phyloP scores from a whole-genome alignment of 2,113 vertebrate genomes.

The Cygnus buccinator region DNA sequence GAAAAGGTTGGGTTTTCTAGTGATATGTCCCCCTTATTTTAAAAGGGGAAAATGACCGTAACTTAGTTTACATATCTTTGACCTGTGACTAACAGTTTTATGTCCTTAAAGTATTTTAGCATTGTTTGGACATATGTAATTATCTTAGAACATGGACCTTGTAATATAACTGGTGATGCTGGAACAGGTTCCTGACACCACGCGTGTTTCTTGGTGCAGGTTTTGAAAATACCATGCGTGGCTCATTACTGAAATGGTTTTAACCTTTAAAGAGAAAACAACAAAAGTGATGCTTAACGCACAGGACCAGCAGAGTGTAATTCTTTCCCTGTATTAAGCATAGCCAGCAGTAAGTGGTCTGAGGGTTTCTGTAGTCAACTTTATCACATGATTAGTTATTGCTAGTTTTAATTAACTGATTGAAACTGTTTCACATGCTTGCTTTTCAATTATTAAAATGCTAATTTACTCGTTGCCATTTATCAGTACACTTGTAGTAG shows the following conservation, averaged over 20 bases:
- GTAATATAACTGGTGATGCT: neutral
- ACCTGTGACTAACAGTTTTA: neutral
- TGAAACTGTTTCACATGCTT: slow-evolving; percentile 27
- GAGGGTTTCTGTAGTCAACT: slow-evolving; percentile 31
- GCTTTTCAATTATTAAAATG: slow-evolving; percentile 63
- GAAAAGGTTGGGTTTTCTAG: neutral
- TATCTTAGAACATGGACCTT: neutral
- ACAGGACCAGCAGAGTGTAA: neutral
- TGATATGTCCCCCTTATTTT: neutral
- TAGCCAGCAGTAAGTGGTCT: neutral
- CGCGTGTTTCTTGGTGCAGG: neutral
- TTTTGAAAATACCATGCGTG: neutral
- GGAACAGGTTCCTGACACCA: neutral
- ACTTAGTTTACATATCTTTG: neutral
- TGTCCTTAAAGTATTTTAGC: neutral
- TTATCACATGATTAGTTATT: slow-evolving; percentile 56
- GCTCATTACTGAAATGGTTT: neutral
- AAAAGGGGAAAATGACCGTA: neutral
- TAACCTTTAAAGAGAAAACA: neutral
- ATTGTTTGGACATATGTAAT: neutral
- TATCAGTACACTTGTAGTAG: neutral
- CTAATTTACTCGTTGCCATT: slow-evolving; percentile 4
- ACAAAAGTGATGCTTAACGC: neutral
- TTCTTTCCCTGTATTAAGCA: neutral
- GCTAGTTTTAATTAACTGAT: slow-evolving; percentile 60